Evolutionary conservation across 1,140 invertebrate genomes (phyloP).

Genomic region (Ceratina australensis): DNA sequence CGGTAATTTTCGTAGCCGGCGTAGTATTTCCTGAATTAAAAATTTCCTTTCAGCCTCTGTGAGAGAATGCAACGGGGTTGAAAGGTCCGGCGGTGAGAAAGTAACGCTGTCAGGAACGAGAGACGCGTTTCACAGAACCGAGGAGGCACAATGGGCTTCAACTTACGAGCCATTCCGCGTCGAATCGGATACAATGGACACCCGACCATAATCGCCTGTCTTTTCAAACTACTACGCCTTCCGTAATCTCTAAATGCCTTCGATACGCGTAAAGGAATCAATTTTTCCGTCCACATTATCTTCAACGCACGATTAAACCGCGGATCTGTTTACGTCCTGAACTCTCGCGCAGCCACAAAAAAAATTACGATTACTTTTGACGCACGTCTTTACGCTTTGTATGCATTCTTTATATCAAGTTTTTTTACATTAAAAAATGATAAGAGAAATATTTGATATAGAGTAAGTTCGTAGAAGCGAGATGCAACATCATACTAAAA

Average conservation of each 20-base stretch:
- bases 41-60: neutral
- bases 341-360: too few relatives aligned
- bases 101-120: neutral
- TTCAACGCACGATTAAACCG: too few relatives aligned
- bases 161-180: neutral
- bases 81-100: neutral
- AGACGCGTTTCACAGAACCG: neutral
- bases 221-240: neutral
- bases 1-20: neutral
- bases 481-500: neutral
- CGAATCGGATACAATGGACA: conserved; percentile 13
- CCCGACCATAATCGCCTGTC: neutral
- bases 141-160: neutral
- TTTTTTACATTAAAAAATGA: neutral
- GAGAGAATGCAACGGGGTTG: neutral
- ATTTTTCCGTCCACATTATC: too few relatives aligned
- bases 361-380: too few relatives aligned
- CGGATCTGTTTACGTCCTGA: too few relatives aligned
- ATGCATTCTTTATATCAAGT: too few relatives aligned
- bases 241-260: neutral
- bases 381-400: too few relatives aligned
- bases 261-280: too few relatives aligned
- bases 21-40: neutral
- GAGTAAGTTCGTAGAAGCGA: too few relatives aligned
- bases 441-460: too few relatives aligned